Evolutionary conservation across 2,888 invertebrate species (phyloP), one percentile per base, ranked within the genome.

Genomic region (Vanessa cardui): DNA sequence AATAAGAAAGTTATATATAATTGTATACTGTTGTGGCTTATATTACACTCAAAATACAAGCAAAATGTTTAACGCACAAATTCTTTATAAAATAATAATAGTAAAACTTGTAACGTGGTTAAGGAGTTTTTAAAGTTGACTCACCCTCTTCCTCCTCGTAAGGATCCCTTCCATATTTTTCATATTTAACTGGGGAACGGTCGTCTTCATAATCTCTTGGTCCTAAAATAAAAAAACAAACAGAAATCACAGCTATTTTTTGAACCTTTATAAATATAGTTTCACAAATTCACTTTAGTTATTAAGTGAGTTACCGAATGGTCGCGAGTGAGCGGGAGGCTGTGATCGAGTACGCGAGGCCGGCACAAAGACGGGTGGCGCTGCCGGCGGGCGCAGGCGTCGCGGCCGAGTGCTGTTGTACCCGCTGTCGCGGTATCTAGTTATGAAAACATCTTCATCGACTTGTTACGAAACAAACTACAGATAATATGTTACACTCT

Each of bases 341-440:
- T 90, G 90, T 0, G 90, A 87, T 45, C 87, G 79, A 44, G 58
- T 83, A 71, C 73, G 79, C 18, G 61, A 16, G 67, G 72, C 46
- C 70, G 69, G 44, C 74, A 74, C 54, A 69, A 71, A n/a, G 9
- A 69, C 66, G 6, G 75, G 72, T 21, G 46, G 54, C 0, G 31
- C 33, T 47, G 58, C 72, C 63, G 39, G 39, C 6, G 71, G 49
- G 75, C 52, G 72, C 73, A 4, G 83, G 78, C 21, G 80, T 0
- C 86, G 83, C 16, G 76, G 73, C 8, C 87, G 83, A 0, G 83
- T 83, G 72, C 89, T 90, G 75, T 86, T 86, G 78, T 90, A 89
- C 1, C 90, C 90, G 49, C 92, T 92, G 76, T 93, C 93, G 0
- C 91, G 87, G 62, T 93, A 93, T 72, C 92, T 92, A 39, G 16